These are phyloP conservation scores for Prunella fulvescens DNA, from an alignment of 2,113 vertebrate species.

Conservation along the genomic window DNA sequence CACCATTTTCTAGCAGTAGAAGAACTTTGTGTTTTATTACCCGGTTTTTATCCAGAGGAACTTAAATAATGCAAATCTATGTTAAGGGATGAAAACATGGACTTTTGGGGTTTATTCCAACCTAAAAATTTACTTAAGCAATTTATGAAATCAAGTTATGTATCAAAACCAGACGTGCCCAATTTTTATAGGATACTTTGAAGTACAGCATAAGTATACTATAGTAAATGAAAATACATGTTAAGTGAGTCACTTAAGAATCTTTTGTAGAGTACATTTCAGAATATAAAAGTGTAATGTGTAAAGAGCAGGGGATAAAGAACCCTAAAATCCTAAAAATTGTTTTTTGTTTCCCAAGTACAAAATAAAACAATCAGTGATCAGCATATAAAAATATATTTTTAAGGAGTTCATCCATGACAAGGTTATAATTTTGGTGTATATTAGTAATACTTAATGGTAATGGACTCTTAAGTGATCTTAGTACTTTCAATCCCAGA, in stretches of 20 bases:
- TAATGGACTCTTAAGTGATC: not conserved
- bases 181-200: not conserved
- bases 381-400: not conserved
- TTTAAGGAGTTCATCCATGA: not conserved
- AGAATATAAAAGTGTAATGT: not conserved
- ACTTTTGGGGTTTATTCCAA: not conserved
- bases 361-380: not conserved
- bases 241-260: not conserved
- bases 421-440: not conserved
- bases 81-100: not conserved
- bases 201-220: not conserved
- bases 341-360: not conserved
- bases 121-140: not conserved
- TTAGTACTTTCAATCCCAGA: not conserved
- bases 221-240: not conserved
- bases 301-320: not conserved
- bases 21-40: not conserved
- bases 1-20: not conserved
- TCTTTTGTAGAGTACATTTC: not conserved
- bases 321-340: not conserved
- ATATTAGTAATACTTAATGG: not conserved
- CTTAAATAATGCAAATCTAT: not conserved
- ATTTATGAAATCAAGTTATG: not conserved
- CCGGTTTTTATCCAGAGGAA: not conserved
- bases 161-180: not conserved